These are phyloP conservation scores for Podarcis lilfordi DNA, from an alignment of 2,797 vertebrate species.

Conservation along the genomic window DNA sequence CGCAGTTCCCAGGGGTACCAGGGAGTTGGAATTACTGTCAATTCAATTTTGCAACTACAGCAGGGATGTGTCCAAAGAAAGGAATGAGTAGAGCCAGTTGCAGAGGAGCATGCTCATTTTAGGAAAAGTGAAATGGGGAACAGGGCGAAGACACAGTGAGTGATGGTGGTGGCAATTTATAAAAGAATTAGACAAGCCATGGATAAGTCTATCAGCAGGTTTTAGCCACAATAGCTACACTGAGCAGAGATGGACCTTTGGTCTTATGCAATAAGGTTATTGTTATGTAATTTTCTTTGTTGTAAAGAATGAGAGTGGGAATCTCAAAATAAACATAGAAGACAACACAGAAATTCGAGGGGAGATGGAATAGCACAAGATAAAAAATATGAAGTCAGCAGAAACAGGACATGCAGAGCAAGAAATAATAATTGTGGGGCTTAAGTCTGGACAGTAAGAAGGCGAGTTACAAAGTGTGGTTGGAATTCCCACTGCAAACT, in stretches of 20 bases:
- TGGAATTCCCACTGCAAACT: slow-evolving; percentile 32
- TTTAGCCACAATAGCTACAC: background rate
- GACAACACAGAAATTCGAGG: background rate
- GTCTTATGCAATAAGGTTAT: no score
- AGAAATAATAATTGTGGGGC: background rate
- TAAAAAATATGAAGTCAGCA: no score
- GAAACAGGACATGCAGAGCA: background rate
- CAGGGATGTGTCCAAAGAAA: background rate
- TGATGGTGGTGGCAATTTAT: background rate
- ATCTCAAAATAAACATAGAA: background rate
- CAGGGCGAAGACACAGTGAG: background rate
- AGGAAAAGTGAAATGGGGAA: background rate
- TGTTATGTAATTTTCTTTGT: background rate
- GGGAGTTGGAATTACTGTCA: background rate
- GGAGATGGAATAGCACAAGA: background rate
- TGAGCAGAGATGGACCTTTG: no score
- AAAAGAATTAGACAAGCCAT: background rate
- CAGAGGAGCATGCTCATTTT: background rate
- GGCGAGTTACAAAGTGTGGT: slow-evolving; percentile 41
- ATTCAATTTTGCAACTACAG: no score
- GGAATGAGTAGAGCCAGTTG: background rate
- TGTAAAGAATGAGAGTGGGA: background rate
- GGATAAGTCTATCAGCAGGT: background rate
- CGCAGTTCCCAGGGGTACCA: background rate
- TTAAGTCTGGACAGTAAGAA: slow-evolving; percentile 37